phyloP scores from a whole-genome alignment of 2,888 invertebrate genomes.

The Bhutanitis thaidina region DNA sequence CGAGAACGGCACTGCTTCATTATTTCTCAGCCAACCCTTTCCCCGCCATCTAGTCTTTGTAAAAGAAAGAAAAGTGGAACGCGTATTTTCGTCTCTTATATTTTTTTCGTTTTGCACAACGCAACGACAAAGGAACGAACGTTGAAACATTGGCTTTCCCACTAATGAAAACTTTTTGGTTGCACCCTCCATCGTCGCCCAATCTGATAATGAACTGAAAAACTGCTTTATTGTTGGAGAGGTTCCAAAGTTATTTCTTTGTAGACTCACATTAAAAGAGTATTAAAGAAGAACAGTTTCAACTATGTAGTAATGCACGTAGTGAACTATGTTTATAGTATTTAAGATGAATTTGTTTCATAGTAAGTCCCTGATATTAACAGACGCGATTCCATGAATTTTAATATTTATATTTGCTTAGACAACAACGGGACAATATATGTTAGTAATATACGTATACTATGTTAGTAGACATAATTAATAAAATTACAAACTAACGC shows the following conservation, averaged over 20 bases:
- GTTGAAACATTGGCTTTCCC: conserved; percentile 48
- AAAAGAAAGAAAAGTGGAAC: conserved; percentile 52
- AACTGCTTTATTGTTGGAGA: conserved; percentile 26
- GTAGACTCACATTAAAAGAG: background rate
- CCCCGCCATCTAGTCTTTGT: conserved; percentile 46
- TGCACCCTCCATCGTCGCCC: conserved; percentile 29
- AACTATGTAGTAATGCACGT: no score
- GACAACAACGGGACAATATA: no score
- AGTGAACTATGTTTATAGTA: no score
- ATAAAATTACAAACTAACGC: no score
- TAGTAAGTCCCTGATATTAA: no score
- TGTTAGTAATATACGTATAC: no score
- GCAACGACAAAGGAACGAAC: conserved; percentile 47
- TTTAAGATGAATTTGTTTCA: no score
- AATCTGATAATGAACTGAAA: conserved; percentile 44
- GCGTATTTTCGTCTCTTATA: conserved; percentile 53
- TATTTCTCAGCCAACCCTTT: conserved; percentile 56
- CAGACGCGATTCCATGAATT: no score
- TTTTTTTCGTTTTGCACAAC: conserved; percentile 33
- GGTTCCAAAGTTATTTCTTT: conserved; percentile 7
- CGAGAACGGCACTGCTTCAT: conserved; percentile 47
- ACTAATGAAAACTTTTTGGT: conserved; percentile 60
- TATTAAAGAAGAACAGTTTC: background rate
- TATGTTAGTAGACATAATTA: no score
- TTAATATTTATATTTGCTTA: no score